Conservation (phyloP, 1,140 invertebrate genomes). For the Apis laboriosa region DNA sequence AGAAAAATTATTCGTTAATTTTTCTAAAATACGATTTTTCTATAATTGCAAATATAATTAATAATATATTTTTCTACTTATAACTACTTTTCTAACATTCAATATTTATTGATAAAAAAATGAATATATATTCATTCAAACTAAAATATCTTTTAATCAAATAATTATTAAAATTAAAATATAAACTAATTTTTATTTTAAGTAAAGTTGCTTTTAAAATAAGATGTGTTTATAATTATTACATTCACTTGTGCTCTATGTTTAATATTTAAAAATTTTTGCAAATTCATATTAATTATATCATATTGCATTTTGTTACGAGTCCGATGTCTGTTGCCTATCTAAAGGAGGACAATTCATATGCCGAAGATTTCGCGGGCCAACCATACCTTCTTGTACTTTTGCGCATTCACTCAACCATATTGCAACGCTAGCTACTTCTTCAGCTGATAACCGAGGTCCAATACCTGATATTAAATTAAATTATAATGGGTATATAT, state of each 20-base stretch:
- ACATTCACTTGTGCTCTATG: background rate
- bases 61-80: background rate
- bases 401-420: constrained; percentile 78
- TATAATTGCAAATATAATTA: too few species aligned
- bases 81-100: background rate
- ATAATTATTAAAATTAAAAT: background rate
- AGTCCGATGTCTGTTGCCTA: constrained; percentile 46
- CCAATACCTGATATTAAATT: constrained; percentile 71
- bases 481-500: background rate
- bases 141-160: too few species aligned
- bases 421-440: constrained; percentile 72
- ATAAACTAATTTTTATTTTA: background rate
- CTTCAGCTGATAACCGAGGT: constrained; percentile 68
- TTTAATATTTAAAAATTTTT: background rate
- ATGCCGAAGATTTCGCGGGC: constrained; percentile 77
- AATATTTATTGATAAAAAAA: background rate
- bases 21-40: too few species aligned
- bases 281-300: background rate
- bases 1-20: background rate
- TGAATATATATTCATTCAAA: background rate
- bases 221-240: background rate
- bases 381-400: constrained; percentile 77
- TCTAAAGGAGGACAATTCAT: constrained; percentile 75
- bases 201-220: background rate
- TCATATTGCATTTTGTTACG: constrained; percentile 18